Percentiles rank a stretch among this genome's conserved stretches.
phyloP scores from a whole-genome alignment of 1,140 invertebrate genomes.

The Homalodisca vitripennis region DNA sequence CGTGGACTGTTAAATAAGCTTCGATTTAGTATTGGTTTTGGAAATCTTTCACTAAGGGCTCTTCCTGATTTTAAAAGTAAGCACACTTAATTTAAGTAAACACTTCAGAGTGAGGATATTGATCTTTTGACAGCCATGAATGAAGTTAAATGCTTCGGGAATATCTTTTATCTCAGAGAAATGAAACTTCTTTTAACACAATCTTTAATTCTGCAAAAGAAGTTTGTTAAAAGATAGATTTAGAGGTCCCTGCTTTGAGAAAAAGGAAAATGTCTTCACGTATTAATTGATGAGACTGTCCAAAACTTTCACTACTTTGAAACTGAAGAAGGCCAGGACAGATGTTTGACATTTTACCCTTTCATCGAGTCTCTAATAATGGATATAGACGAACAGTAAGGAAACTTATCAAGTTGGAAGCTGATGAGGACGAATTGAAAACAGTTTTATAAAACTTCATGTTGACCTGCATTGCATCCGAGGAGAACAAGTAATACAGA shows the following conservation, averaged over 20 bases:
- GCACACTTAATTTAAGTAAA: too few species aligned
- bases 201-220: neutral
- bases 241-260: neutral
- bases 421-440: neutral
- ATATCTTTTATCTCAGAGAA: neutral
- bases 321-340: neutral
- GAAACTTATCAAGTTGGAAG: neutral
- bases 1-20: neutral
- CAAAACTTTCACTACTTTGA: neutral
- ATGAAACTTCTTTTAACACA: neutral
- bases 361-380: neutral
- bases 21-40: too few species aligned
- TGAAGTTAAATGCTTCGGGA: neutral
- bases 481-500: neutral
- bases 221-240: neutral
- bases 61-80: neutral
- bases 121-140: neutral
- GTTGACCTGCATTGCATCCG: neutral
- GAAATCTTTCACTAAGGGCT: too few species aligned
- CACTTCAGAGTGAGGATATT: neutral
- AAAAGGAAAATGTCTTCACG: neutral
- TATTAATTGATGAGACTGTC: neutral
- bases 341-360: neutral
- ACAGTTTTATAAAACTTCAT: neutral
- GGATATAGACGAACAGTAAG: too few species aligned